Base-by-base conservation (phyloP, 2,797 vertebrate species). In the Enteromius treurensis region DNA sequence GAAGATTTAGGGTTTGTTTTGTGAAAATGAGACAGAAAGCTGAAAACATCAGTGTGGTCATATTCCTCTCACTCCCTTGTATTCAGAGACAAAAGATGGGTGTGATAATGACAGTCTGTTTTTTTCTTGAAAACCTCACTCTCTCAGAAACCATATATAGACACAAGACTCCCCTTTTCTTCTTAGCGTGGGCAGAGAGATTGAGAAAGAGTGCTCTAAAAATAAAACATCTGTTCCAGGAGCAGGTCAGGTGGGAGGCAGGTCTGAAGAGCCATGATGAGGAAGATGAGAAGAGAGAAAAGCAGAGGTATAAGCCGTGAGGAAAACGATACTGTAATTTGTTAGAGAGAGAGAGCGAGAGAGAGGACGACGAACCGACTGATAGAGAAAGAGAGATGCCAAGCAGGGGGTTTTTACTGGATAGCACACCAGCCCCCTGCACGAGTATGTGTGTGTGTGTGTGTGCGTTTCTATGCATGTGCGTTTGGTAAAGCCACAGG, bases 191-290 rank as follows among this genome's bases (percentile, higher is more conserved):
- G 91, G 91, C 89, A 73, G 40, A 78, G 76, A 64, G 47, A 68
- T 34, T 40, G 64, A 80, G 71, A 78, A 13, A 74, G 89, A 77
- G 90, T 85, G 75, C 89, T 92, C 94, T 93, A 94, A 94, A 95
- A 95, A 95, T 94, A 94, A 94, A 94, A 91, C 92, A 93, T 88
- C 92, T 95, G 93, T 93, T 94, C 86, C 89, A 92, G 77, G 58
- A 86, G 85, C 91, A 93, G 91, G 92, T 93, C 92, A 93, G 90
- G 92, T 91, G 92, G 91, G 91, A 87, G 87, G 85, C 75, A 87
- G 89, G 91, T 89, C 88, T 91, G 91, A 86, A 86, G 89, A 85
- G 84, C 86, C 60, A 82, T 21, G 45, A 75, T 21, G 10, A 42
- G 80, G 79, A 79, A 89, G 86, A 90, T 81, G 89, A 87, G 89